phyloP scores from a whole-genome alignment of 2,797 vertebrate species.

The Myotis daubentonii region DNA sequence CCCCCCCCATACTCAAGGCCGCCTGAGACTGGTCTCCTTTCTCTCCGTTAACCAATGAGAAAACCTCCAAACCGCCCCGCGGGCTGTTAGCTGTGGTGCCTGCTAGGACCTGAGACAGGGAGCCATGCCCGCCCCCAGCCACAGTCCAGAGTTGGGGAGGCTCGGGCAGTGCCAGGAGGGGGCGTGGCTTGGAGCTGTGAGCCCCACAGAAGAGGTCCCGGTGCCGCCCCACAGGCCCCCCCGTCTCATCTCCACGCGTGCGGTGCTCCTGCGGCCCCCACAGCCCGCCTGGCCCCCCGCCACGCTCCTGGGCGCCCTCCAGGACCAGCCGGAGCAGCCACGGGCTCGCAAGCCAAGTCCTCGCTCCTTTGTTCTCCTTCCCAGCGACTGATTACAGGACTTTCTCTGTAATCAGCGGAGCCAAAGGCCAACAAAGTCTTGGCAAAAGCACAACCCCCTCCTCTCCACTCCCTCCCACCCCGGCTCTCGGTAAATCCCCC shows the following conservation, averaged over 20 bases:
- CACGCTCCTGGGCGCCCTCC: slow-evolving; percentile 33
- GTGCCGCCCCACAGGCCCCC: neutral
- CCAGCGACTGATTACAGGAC: neutral
- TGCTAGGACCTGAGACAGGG: neutral
- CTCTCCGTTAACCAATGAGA: neutral
- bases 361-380: slow-evolving; percentile 75
- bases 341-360: slow-evolving; percentile 55
- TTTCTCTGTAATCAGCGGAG: slow-evolving; percentile 61
- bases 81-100: neutral
- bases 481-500: neutral
- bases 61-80: neutral
- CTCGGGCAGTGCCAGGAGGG: neutral
- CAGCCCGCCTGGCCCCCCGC: neutral
- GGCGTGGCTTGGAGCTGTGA: neutral
- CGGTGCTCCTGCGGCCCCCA: neutral
- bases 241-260: neutral
- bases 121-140: neutral
- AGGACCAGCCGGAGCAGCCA: neutral
- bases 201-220: neutral
- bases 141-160: neutral
- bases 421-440: slow-evolving; percentile 48
- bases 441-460: slow-evolving; percentile 30
- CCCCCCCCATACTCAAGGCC: too few species aligned
- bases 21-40: neutral
- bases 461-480: neutral